Evolutionary conservation across 2,797 vertebrate genomes (phyloP).

Genomic region (Peromyscus aztecus): DNA sequence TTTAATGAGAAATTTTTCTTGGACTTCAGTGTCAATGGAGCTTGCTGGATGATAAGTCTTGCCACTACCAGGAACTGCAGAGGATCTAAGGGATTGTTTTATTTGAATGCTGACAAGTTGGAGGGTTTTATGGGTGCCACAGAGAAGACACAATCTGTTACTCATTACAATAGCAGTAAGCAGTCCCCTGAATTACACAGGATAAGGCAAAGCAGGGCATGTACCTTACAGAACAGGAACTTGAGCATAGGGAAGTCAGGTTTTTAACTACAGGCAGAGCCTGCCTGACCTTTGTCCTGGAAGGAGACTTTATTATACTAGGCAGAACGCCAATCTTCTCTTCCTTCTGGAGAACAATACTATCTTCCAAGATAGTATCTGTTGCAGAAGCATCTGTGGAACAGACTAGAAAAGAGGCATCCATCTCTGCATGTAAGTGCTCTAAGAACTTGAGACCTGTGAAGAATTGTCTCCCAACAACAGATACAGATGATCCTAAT

Average conservation of each 20-base stretch:
- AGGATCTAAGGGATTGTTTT: neutral
- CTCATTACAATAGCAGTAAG: neutral
- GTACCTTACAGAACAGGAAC: neutral
- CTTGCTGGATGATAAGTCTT: neutral
- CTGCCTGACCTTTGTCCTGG: neutral
- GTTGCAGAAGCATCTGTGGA: neutral
- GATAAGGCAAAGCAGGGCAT: neutral
- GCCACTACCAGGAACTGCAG: neutral
- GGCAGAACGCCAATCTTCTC: neutral
- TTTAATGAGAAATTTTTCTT: conserved; percentile 7
- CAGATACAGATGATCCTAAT: neutral
- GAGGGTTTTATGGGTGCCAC: neutral
- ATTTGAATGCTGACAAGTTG: neutral
- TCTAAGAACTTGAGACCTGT: neutral
- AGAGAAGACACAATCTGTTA: neutral
- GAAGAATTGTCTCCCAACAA: neutral
- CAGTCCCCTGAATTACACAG: neutral
- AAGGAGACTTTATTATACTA: neutral
- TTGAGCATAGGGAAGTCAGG: neutral
- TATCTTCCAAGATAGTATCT: neutral
- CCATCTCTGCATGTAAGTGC: neutral
- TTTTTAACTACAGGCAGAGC: neutral
- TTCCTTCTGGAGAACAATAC: neutral
- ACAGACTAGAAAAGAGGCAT: neutral
- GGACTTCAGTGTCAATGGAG: neutral